Base-by-base conservation (phyloP, 2,888 invertebrate genomes). In the Acleris emargana region DNA sequence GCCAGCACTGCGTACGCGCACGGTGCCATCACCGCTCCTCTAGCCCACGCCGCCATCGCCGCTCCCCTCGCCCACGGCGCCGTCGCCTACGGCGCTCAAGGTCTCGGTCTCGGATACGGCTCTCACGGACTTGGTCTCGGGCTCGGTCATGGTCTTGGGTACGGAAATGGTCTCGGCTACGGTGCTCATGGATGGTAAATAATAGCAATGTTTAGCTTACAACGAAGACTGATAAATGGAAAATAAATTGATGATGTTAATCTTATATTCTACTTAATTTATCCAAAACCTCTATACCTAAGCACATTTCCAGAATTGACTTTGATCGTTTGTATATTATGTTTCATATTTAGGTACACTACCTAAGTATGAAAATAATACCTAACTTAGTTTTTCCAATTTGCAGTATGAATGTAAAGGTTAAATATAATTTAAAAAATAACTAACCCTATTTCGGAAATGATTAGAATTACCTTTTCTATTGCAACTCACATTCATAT, bases 41-140 rank as follows among this genome's bases (percentile, higher is more conserved):
- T 43, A 13, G 57, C 57, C n/a, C 47, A 17, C 25, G 71, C 72
- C n/a, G 70, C 58, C 9, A 55, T 63, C 63, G 67, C 67, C 42
- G 67, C 72, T 51, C 68, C 67, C 45, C 43, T 71, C 13, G 67
- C 67, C 3, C 62, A 68, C 38, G 58, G 51, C 9, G 69, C 74
- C 17, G 47, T 60, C 28, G 68, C 50, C 13, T 53, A 59, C 43
- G 66, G 57, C 28, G 52, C 66, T n/a, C 43, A 55, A 1, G 64
- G 54, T n/a, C 47, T 42, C 25, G 67, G 61, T 22, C 32, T 61
- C 2, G 51, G 32, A 9, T 51, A 57, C n/a, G 57, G 17, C 32
- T 9, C 32, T 22, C 22, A 51, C 13, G 59, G 64, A 13, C 53
- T 45, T 13, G 61, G 53, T 51, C 63, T 63, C 6, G 63, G 58